Base-by-base conservation (phyloP, 2,888 invertebrate species). In the Augochlorella aurata region DNA sequence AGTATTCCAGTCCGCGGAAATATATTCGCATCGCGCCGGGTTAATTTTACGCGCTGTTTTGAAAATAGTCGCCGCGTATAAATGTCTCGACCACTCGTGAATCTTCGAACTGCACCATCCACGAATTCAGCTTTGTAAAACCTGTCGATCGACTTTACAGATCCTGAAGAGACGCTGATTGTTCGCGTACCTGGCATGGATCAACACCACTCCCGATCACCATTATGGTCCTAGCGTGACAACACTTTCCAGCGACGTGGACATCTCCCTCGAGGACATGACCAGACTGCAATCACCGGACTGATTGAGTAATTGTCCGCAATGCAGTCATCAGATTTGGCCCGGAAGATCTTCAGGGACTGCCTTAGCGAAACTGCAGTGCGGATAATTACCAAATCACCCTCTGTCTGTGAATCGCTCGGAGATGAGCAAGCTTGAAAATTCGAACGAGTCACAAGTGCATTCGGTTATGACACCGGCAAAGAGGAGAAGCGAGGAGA, bases 1-100 rank as follows among this genome's bases (percentile, higher is more conserved):
- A 69, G 66, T 44, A 65, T 71, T 76, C 68, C 78, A 70, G 47
- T 63, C 54, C 52, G 74, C 69, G 50, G 9, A 52, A 61, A 71
- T 74, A 81, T 81, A 81, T 66, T 74, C 67, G 16, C 70, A 63
- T n/a, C 50, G 16, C 70, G 63, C 24, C 50, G 44, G 29, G 82
- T 81, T 83, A 83, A 83, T 83, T 83, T 78, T 68, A 63, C 54
- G 49, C 45, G 71, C 65, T 47, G 69, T 70, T 69, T 77, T 83
- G 65, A 52, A 83, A 83, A 83, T 82, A 83, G 75, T 69, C 52
- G n/a, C 80, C 74, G 80, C 69, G 69, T 75, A 77, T 83, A 83
- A 83, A 83, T 77, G 81, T 67, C 47, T 61, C 69, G 54, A 47
- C 49, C 45, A 49, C 54, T 54, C 68, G 58, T n/a, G 47, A 49